Conservation (phyloP, 2,888 invertebrate genomes). For the Chalcosyrphus nemorum region DNA sequence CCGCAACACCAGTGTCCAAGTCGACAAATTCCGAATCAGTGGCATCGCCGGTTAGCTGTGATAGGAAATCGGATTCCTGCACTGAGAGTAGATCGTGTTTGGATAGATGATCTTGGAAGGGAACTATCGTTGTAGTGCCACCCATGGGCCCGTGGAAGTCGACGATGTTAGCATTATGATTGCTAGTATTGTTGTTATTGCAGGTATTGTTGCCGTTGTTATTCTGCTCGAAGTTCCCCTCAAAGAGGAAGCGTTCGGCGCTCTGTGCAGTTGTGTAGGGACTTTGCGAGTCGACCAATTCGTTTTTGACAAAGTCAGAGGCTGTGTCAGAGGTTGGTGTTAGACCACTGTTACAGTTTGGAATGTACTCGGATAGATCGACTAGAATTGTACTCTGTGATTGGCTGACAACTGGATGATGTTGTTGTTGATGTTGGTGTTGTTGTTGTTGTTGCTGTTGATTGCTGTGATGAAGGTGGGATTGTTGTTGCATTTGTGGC, state of each 20-base stretch:
- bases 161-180: constrained; percentile 74
- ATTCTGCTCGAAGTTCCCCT: constrained; percentile 80
- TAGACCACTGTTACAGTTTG: constrained; percentile 76
- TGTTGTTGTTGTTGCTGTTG: constrained; percentile 73
- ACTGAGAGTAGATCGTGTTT: constrained; percentile 78
- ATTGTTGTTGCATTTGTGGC: constrained; percentile 71
- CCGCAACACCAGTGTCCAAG: constrained; percentile 80
- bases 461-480: constrained; percentile 50
- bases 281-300: constrained; percentile 81
- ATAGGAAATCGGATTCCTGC: constrained; percentile 78
- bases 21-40: constrained; percentile 81
- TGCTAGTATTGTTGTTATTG: constrained; percentile 76
- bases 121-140: constrained; percentile 75
- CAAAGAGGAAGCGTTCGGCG: constrained; percentile 81
- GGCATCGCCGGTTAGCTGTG: constrained; percentile 77
- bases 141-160: constrained; percentile 76
- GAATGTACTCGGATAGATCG: constrained; percentile 78
- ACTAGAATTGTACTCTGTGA: constrained; percentile 40
- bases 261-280: constrained; percentile 81
- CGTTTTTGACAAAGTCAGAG: constrained; percentile 81
- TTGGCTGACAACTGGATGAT: constrained; percentile 69
- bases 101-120: constrained; percentile 80
- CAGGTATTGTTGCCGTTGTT: constrained; percentile 72
- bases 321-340: constrained; percentile 77
- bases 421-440: constrained; percentile 72